phyloP scores from a whole-genome alignment of 2,888 invertebrate species.

The Tenthredo notha region DNA sequence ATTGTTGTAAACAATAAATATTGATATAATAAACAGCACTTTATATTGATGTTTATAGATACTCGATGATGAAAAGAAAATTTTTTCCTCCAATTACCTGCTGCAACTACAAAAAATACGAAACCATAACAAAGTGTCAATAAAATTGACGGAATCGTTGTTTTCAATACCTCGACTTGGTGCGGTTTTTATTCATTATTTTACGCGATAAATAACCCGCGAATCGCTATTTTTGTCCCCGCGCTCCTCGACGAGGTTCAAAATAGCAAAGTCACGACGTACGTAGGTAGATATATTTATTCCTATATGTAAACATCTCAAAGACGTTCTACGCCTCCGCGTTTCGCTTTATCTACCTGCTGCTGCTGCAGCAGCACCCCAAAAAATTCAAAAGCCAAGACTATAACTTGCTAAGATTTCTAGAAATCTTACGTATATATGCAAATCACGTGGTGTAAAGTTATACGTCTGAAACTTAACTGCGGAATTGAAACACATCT shows the following conservation, averaged over 20 bases:
- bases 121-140: background rate
- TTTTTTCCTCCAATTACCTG: background rate
- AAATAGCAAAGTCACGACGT: slow-evolving; percentile 31
- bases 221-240: slow-evolving; percentile 23
- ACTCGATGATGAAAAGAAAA: background rate
- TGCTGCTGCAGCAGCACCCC: background rate
- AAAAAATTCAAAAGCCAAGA: background rate
- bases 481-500: background rate
- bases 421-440: background rate
- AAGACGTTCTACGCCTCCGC: slow-evolving; percentile 9
- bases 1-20: slow-evolving; percentile 24
- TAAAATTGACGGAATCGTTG: background rate
- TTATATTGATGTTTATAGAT: background rate
- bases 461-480: background rate
- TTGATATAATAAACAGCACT: background rate
- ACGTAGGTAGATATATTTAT: background rate
- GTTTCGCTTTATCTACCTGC: background rate
- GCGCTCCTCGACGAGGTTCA: slow-evolving; percentile 19
- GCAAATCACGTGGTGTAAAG: background rate
- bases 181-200: background rate
- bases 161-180: background rate
- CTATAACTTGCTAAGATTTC: background rate
- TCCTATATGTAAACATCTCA: slow-evolving; percentile 23
- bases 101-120: background rate
- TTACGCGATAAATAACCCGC: slow-evolving; percentile 30